Evolutionary conservation across 2,797 vertebrate genomes (phyloP).

Genomic region (Nyctalus aviator): DNA sequence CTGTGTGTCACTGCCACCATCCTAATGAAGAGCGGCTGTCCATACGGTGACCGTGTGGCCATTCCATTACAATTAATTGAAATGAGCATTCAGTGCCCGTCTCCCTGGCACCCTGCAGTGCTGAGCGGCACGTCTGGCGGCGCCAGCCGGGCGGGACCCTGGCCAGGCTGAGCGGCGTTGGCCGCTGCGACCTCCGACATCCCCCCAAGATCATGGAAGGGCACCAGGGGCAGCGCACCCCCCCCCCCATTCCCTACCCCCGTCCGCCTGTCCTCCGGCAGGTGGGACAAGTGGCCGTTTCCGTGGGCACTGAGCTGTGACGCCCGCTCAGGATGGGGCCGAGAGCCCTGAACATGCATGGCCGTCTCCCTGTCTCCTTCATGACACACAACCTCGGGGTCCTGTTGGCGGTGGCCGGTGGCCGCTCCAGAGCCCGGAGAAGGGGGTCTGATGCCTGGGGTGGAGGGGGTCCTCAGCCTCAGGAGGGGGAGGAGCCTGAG

Average conservation of each 20-base stretch:
- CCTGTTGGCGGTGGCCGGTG: fast-evolving
- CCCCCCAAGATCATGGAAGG: too few relatives aligned
- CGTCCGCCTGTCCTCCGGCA: too few relatives aligned
- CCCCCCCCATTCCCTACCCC: too few relatives aligned
- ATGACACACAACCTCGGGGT: too few relatives aligned
- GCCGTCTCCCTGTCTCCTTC: background rate
- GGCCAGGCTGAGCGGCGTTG: too few relatives aligned
- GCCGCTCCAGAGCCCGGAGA: too few relatives aligned
- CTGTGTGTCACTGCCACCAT: background rate
- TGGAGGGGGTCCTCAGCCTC: too few relatives aligned
- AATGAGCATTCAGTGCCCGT: slow-evolving; percentile 42
- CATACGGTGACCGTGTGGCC: slow-evolving; percentile 28
- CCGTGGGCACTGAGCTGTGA: fast-evolving
- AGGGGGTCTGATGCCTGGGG: too few relatives aligned
- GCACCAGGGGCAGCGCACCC: fast-evolving
- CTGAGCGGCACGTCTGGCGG: background rate
- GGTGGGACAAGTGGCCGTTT: background rate
- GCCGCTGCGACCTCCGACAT: too few relatives aligned
- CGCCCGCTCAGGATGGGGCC: background rate
- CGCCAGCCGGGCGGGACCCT: too few relatives aligned
- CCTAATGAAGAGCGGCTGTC: background rate
- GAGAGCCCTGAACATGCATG: background rate
- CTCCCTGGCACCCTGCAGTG: slow-evolving; percentile 4
- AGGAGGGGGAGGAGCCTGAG: too few relatives aligned
- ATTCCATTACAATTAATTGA: slow-evolving; percentile 62